Conservation (phyloP, 2,113 vertebrate species). For the Montifringilla adamsi region DNA sequence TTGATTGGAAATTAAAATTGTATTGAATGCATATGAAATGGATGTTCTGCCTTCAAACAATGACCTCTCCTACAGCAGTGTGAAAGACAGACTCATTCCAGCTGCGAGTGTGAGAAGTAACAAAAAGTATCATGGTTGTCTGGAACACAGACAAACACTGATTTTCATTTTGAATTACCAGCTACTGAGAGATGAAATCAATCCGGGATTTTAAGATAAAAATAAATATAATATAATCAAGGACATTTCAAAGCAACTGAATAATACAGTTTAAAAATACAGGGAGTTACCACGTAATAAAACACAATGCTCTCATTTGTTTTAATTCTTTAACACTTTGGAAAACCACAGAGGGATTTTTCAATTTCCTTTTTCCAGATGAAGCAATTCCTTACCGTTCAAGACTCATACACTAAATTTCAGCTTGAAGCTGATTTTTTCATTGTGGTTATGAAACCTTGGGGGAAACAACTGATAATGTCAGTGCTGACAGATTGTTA, state of each 20-base stretch:
- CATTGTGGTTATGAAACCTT: not conserved
- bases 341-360: not conserved
- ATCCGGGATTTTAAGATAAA: not conserved
- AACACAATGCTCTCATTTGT: not conserved
- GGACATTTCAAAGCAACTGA: not conserved
- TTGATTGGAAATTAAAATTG: not conserved
- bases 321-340: not conserved
- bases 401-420: not conserved
- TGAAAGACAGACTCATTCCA: not conserved
- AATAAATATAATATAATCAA: not conserved
- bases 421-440: conserved; percentile 5
- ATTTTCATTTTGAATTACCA: not conserved
- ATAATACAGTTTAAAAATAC: not conserved
- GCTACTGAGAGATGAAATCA: not conserved
- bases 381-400: not conserved
- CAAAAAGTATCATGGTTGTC: not conserved
- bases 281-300: not conserved
- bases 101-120: not conserved
- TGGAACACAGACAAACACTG: not conserved
- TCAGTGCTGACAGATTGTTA: conserved; percentile 35
- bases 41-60: not conserved
- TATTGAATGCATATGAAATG: not conserved
- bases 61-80: not conserved
- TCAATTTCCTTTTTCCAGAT: not conserved
- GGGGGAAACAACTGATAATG: conserved; percentile 27